phyloP scores from a whole-genome alignment of 2,888 invertebrate species.

The Nezara viridula region DNA sequence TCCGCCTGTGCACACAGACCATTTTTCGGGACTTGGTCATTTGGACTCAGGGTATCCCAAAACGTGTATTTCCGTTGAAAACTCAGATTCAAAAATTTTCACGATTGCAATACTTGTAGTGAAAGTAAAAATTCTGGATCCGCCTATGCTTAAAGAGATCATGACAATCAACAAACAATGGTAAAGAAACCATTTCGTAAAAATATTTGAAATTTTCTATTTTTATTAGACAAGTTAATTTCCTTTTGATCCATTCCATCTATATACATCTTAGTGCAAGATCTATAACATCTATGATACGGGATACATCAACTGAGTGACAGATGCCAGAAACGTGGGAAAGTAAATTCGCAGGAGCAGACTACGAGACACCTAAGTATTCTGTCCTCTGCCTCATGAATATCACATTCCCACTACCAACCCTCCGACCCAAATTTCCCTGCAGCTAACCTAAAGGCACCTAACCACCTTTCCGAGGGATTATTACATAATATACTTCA shows the following conservation, averaged over 20 bases:
- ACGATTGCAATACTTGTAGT: too few relatives aligned
- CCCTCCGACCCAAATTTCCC: background rate
- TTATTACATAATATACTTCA: background rate
- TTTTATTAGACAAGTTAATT: background rate
- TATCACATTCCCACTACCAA: constrained; percentile 37
- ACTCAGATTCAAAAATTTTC: too few relatives aligned
- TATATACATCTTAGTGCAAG: background rate
- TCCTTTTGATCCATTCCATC: background rate
- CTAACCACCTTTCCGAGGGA: background rate
- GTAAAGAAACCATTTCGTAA: background rate
- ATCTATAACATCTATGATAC: constrained; percentile 24
- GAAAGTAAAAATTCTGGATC: too few relatives aligned
- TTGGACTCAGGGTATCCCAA: too few relatives aligned
- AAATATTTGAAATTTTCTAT: background rate
- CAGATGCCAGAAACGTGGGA: constrained; percentile 6
- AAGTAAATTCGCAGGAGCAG: background rate
- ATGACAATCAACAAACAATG: too few relatives aligned
- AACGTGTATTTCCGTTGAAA: too few relatives aligned
- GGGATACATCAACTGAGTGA: constrained; percentile 19
- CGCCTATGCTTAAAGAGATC: too few relatives aligned
- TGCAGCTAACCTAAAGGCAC: constrained; percentile 28
- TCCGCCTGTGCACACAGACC: too few relatives aligned
- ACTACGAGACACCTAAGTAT: constrained; percentile 39
- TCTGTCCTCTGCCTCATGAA: constrained; percentile 38
- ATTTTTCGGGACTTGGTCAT: too few relatives aligned